Base-by-base conservation (phyloP, 2,113 vertebrate species). In the Entomyzon cyanotis region DNA sequence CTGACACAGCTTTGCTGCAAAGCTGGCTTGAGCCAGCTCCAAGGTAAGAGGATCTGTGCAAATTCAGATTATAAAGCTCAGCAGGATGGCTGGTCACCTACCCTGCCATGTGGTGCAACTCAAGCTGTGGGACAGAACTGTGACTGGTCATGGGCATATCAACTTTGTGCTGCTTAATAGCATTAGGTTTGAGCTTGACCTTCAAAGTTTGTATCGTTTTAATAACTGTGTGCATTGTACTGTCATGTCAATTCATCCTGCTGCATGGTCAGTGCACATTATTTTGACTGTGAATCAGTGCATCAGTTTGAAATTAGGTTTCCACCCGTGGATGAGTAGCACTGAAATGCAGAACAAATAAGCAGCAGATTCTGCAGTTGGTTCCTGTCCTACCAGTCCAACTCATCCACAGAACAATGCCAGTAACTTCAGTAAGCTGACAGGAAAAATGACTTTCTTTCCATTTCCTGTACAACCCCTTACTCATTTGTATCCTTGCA, bases 381-480 rank as follows among this genome's bases (percentile, higher is more conserved):
- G 88, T 90, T 94, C 65, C 74, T 95, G 73, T 93, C 65, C 83
- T 95, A 21, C 93, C 79, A 71, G 58, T 56, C 33, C 92, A 58
- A 11, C 46, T 95, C 84, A 86, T 91, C 79, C 83, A 77, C 82
- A 87, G 52, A 88, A 96, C 85, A 95, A 84, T 78, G 60, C 50
- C 76, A 89, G 23, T 77, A 80, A 84, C 87, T 95, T 63, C 78
- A 92, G 56, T 30, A 56, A 91, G 37, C 2, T 94, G 81, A 81
- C 86, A 91, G 90, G 92, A 97, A 94, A 81, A 95, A 95, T 91
- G 67, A 93, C 63, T 65, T 82, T 94, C 86, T 95, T 93, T 93
- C 94, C 91, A 91, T 82, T 95, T 93, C 94, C 94, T 69, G 49
- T 76, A 89, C 65, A 82, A 89, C 62, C 16, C 64, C 71, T 93